phyloP scores from a whole-genome alignment of 1,140 invertebrate genomes.

The Protaetia brevitarsis region DNA sequence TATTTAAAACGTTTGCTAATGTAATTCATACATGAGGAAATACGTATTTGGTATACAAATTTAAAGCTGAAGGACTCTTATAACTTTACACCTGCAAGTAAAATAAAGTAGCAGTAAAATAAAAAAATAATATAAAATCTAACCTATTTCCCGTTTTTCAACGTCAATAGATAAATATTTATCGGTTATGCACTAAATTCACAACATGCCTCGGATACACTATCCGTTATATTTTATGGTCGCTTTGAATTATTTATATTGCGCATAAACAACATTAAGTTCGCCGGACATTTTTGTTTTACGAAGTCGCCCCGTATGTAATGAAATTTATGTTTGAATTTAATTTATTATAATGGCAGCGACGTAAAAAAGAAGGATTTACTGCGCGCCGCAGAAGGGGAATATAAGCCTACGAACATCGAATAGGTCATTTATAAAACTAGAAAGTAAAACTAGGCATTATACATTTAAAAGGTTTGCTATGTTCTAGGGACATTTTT shows the following conservation, averaged over 20 bases:
- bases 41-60: no score
- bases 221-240: not conserved
- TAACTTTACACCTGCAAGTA: no score
- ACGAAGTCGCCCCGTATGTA: not conserved
- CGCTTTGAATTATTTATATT: slow-evolving; percentile 10
- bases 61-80: no score
- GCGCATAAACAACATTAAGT: not conserved
- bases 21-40: no score
- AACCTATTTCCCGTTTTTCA: not conserved
- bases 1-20: no score
- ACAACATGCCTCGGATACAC: not conserved
- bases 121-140: not conserved
- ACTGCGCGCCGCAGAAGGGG: not conserved
- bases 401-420: no score
- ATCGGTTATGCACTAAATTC: not conserved
- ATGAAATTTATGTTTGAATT: not conserved
- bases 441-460: not conserved
- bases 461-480: slow-evolving; percentile 8
- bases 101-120: no score
- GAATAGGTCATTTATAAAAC: not conserved
- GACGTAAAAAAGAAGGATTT: not conserved
- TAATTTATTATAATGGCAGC: not conserved
- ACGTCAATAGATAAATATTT: not conserved
- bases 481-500: slow-evolving; percentile 3
- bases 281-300: not conserved